Evolutionary conservation across 2,113 vertebrate genomes (phyloP).

Genomic region (Amazona vittata): DNA sequence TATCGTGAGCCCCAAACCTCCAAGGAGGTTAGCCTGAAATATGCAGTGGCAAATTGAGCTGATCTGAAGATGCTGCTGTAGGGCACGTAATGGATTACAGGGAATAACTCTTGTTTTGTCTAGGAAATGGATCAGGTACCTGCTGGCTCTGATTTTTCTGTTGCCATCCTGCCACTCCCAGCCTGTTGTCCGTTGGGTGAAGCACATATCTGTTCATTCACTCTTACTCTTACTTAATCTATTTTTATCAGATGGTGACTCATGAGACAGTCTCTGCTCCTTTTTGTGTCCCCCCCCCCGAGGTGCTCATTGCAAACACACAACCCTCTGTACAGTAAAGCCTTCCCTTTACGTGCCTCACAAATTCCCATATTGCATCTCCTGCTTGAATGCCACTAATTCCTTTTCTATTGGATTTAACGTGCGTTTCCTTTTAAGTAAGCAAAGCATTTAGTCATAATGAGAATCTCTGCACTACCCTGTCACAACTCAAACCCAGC

Average conservation of each 20-base stretch:
- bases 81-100: neutral
- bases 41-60: neutral
- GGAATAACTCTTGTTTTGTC: neutral
- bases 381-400: neutral
- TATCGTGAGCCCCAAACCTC: neutral
- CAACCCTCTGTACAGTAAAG: neutral
- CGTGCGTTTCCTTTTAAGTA: neutral
- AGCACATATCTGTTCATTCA: neutral
- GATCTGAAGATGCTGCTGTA: neutral
- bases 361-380: neutral
- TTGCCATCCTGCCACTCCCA: neutral
- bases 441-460: neutral
- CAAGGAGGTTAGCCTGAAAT: neutral
- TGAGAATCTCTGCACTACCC: neutral
- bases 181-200: neutral
- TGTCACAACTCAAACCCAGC: neutral
- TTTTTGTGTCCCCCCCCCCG: neutral
- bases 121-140: neutral
- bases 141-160: neutral
- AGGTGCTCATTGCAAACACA: neutral
- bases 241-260: neutral
- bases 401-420: neutral
- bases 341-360: neutral
- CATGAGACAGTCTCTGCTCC: neutral
- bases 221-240: neutral